A percentile compares a stretch with the other conserved stretches of the same genome.
These are phyloP conservation scores for Euschistus heros DNA, from an alignment of 1,140 invertebrate genomes.

Conservation along the genomic window DNA sequence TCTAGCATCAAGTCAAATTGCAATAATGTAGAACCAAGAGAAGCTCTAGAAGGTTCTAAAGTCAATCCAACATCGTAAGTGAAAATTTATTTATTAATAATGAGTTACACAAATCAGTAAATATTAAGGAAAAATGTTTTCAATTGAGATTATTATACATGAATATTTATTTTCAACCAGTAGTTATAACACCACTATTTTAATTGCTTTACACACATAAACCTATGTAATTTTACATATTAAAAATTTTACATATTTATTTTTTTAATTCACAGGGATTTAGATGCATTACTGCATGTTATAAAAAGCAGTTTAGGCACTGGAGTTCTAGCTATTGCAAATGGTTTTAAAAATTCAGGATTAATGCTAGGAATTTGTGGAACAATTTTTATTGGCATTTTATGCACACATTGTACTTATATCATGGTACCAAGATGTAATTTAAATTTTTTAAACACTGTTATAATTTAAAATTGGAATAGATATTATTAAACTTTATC, in stretches of 20 bases:
- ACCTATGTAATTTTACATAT: background rate
- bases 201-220: too few relatives aligned
- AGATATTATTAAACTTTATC: background rate
- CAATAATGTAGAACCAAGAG: too few relatives aligned
- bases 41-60: too few relatives aligned
- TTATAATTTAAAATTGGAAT: background rate
- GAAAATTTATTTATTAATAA: too few relatives aligned
- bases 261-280: slow-evolving; percentile 32
- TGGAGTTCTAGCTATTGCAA: slow-evolving; percentile 48
- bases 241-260: background rate
- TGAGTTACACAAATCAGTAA: too few relatives aligned
- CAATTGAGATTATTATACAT: too few relatives aligned
- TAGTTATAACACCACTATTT: too few relatives aligned
- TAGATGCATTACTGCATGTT: slow-evolving; percentile 40
- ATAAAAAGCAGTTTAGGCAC: slow-evolving; percentile 46
- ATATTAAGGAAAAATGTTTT: too few relatives aligned
- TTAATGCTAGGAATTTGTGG: slow-evolving; percentile 39
- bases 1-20: too few relatives aligned
- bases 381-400: slow-evolving; percentile 38
- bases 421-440: slow-evolving; percentile 34
- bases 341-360: slow-evolving; percentile 47
- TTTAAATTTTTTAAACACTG: background rate
- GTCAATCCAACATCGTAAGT: too few relatives aligned
- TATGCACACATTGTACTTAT: slow-evolving; percentile 41
- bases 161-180: too few relatives aligned